phyloP scores from a whole-genome alignment of 2,888 invertebrate genomes.

The Hirtodrosophila cameraria region DNA sequence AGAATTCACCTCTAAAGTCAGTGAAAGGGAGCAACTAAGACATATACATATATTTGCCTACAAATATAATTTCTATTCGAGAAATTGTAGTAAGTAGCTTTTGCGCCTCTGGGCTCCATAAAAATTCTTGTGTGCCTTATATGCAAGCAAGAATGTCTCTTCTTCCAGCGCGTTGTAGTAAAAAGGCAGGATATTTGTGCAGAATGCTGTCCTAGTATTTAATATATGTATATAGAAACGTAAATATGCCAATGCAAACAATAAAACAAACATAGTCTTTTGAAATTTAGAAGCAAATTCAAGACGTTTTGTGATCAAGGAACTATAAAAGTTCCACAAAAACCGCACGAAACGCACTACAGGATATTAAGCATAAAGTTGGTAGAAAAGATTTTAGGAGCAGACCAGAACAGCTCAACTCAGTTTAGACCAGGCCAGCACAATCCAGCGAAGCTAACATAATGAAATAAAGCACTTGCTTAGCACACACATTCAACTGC shows the following conservation, averaged over 20 bases:
- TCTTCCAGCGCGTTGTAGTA: slow-evolving; percentile 11
- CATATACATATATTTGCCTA: slow-evolving; percentile 59
- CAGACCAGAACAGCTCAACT: slow-evolving; percentile 13
- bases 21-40: not conserved
- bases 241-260: slow-evolving; percentile 55
- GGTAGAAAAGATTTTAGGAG: slow-evolving; percentile 62
- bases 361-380: slow-evolving; percentile 76
- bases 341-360: slow-evolving; percentile 69
- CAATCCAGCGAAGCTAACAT: slow-evolving; percentile 61
- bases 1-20: slow-evolving; percentile 35
- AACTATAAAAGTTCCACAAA: slow-evolving; percentile 62
- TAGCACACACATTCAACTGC: slow-evolving; percentile 28
- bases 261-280: slow-evolving; percentile 33
- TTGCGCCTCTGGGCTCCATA: slow-evolving; percentile 10
- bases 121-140: slow-evolving; percentile 54
- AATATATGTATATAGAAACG: slow-evolving; percentile 62
- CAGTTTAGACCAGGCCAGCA: slow-evolving; percentile 11
- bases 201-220: slow-evolving; percentile 18
- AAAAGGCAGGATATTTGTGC: too few species aligned
- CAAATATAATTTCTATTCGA: slow-evolving; percentile 78
- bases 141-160: slow-evolving; percentile 41
- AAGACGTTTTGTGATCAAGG: slow-evolving; percentile 35
- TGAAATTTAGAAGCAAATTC: slow-evolving; percentile 44
- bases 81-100: slow-evolving; percentile 58
- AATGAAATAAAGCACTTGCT: slow-evolving; percentile 79